Conservation (phyloP, 2,113 vertebrate species). For the Limanda limanda region DNA sequence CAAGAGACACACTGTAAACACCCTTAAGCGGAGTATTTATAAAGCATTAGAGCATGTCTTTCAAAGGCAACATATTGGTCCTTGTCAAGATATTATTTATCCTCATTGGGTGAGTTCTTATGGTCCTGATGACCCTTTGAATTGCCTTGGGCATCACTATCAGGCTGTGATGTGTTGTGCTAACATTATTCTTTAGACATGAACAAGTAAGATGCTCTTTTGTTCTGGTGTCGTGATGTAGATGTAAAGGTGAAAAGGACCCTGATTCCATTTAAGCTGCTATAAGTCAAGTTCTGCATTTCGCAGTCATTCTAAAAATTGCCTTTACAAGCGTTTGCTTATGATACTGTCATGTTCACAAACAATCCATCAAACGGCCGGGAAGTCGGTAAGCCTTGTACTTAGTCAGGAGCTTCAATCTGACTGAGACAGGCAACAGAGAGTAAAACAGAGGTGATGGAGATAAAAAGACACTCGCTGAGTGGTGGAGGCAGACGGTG, state of each 20-base stretch:
- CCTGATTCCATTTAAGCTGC: conserved; percentile 7
- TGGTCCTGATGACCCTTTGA: not conserved
- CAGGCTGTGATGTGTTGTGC: not conserved
- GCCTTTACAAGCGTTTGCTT: not conserved
- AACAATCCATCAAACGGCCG: conserved; percentile 17
- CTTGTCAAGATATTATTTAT: not conserved
- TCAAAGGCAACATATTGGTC: not conserved
- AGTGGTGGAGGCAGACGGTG: conserved; percentile 7
- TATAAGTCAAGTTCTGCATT: not conserved
- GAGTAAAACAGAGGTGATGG: conserved; percentile 8
- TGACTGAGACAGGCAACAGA: conserved; percentile 9
- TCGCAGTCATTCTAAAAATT: not conserved
- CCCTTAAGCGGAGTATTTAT: not conserved
- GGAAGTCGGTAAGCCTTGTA: not conserved
- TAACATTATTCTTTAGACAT: not conserved
- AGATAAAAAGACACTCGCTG: conserved; percentile 7
- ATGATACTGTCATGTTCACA: not conserved
- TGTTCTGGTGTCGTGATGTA: not conserved
- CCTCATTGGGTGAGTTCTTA: not conserved
- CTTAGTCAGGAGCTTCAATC: conserved; percentile 6
- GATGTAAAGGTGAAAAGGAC: not conserved
- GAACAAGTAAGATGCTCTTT: not conserved
- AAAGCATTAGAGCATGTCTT: not conserved
- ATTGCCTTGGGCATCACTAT: too few relatives aligned
- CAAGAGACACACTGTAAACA: not conserved